Base-by-base conservation (phyloP, 2,888 invertebrate species). In the Pegoplata infirma region DNA sequence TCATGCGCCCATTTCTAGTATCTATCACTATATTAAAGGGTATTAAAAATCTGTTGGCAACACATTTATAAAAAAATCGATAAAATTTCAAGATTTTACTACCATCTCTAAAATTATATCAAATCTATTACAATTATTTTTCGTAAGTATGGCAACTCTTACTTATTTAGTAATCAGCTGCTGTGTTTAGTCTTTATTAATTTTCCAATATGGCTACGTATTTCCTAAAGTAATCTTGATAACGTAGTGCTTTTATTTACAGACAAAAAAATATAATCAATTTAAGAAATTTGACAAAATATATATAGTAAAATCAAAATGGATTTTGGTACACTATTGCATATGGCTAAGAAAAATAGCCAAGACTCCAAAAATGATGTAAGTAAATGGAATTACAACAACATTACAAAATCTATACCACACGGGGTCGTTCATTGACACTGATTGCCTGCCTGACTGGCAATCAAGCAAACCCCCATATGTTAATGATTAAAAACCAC, bases 251-350 rank as follows among this genome's bases (percentile, higher is more conserved):
- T 63, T 51, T 68, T 63, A 63, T 76, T 63, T 68, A 63, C 53
- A 47, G 36, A 49, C 49, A 58, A 55, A 44, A 32, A 10, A 40
- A n/a, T 12, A 12, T 36, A 12, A 36, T 36, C 12, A 36, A 40
- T n/a, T 40, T 40, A 40, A n/a, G 8, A 32, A 14, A 21, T 14
- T 12, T 21, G 21, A 17, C 23, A 17, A 61, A n/a, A 32, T 10
- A 19, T 10, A 25, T 16, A 40, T 46, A 47, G 12, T 10, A 49
- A n/a, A 3, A n/a, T 7, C 23, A 64, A 69, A 72, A 89, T 93
- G 93, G 93, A 93, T 91, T 94, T 93, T 84, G 91, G 92, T 53
- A 90, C 91, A 10, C 83, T 94, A 61, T 84, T 94, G 76, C 91
- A 91, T 83, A 91, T 91, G 59, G 93, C 93, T 1, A 92, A 93